Evolutionary conservation across 2,113 vertebrate genomes (phyloP).

Genomic region (Noctilio leporinus): DNA sequence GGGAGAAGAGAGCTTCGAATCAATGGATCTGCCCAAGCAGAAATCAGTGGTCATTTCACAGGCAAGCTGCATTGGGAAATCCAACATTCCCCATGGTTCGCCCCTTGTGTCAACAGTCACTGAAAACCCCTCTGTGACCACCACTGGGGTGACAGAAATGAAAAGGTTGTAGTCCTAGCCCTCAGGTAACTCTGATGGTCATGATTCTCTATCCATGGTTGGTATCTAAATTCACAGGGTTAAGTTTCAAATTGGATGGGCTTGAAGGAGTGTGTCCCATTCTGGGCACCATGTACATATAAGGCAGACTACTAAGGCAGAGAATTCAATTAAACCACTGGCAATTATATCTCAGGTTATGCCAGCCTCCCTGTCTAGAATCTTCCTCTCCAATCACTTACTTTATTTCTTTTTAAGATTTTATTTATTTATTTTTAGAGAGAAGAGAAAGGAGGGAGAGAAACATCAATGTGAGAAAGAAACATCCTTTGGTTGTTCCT

Average conservation of each 20-base stretch:
- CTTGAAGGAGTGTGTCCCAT: neutral
- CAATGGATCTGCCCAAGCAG: neutral
- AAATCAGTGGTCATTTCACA: neutral
- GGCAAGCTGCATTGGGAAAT: neutral
- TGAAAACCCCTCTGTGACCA: neutral
- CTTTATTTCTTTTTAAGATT: no score
- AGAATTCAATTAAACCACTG: neutral
- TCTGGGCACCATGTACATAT: neutral
- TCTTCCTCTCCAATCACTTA: no score
- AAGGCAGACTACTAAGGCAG: neutral
- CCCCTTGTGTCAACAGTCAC: neutral
- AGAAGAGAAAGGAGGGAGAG: no score
- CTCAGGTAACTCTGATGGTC: neutral
- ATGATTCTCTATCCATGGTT: neutral
- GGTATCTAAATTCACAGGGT: neutral
- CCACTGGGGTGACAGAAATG: neutral
- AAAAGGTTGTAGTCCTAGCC: neutral
- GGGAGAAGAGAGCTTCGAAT: neutral
- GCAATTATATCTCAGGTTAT: fast-evolving
- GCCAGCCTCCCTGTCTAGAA: neutral
- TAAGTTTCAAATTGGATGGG: neutral
- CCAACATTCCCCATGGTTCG: neutral
- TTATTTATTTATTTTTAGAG: no score
- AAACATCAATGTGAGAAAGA: no score
- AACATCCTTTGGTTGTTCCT: no score